phyloP scores from a whole-genome alignment of 2,797 vertebrate species.

The Lagocephalus sceleratus region DNA sequence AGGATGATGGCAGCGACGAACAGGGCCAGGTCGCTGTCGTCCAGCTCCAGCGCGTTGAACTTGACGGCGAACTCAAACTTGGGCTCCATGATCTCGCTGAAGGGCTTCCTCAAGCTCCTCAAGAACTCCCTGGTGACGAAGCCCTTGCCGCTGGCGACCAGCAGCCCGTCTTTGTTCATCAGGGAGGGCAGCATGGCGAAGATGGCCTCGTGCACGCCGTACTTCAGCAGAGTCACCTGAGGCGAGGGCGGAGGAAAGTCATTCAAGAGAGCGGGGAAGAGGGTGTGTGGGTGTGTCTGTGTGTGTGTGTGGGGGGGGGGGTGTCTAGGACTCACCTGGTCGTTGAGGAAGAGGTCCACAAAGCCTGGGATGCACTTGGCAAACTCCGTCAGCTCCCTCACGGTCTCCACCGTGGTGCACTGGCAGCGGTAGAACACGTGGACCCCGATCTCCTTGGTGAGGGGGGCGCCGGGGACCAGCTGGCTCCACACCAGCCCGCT shows the following conservation, averaged over 20 bases:
- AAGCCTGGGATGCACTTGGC: conserved; percentile 98
- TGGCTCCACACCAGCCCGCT: conserved; percentile 97
- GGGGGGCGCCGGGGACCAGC: conserved; percentile 85
- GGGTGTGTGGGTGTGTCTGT: neutral
- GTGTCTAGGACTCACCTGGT: conserved; percentile 76
- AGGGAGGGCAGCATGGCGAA: conserved; percentile 97
- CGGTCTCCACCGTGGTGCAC: conserved; percentile 95
- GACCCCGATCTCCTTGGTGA: conserved; percentile 95
- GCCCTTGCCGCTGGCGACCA: conserved; percentile 94
- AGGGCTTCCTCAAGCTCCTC: conserved; percentile 93
- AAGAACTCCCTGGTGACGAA: conserved; percentile 97
- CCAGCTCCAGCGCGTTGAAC: conserved; percentile 96
- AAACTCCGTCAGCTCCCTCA: conserved; percentile 97
- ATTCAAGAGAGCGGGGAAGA: neutral
- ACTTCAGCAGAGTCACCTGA: conserved; percentile 94
- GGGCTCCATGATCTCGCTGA: conserved; percentile 96
- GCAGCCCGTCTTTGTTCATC: conserved; percentile 97
- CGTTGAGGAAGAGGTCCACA: conserved; percentile 91
- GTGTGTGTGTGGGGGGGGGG: neutral
- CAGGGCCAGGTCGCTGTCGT: conserved; percentile 96
- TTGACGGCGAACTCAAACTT: conserved; percentile 98
- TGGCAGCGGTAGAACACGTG: conserved; percentile 99
- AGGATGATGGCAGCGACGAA: conserved; percentile 98
- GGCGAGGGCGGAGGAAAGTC: conserved; percentile 9
- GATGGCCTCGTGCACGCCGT: conserved; percentile 96